Evolutionary conservation across 1,140 invertebrate species (phyloP), one percentile per base, ranked within the genome.

Genomic region (Ridgeia piscesae): DNA sequence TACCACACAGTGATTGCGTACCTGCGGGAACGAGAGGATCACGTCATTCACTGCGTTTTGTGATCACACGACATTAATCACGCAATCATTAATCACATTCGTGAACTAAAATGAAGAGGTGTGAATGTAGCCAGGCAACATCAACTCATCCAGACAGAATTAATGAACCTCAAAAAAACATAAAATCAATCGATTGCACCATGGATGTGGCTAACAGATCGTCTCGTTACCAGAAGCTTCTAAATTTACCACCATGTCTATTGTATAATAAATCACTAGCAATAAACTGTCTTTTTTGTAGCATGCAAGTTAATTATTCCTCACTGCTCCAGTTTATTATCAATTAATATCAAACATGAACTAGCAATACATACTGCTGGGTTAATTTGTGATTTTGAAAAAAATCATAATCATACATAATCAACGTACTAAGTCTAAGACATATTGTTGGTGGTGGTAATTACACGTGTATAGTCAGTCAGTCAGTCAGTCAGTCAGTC

Each of bases 1-100:
- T 99, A 99, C 98, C 98, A 99, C 88, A 99, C 96, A 31, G 98
- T 99, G 89, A 99, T 99, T 11, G 98, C 98, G 96, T 99, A 99
- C 96, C 98, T 98, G 93, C 88, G 94, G 94, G 91, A 90, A 77
- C 58, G 27, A 77, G 58, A 21, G 11, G 17, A 77, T 77, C 58
- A 77, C 58, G 27, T 77, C 6, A 77, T 31, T 31, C 58, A 77
- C 58, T 77, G 58, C 27, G 27, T 31, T 21, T 21, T 17, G 27
- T 21, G 2, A 77, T 77, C 27, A 17, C 58, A 21, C 27, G 2
- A 77, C 17, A 77, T 77, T 42, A 42, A 42, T 42, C 42, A 42
- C 42, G 11, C 27, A 0, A 77, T 21, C 14, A 77, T 77, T 77
- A 77, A 77, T 77, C 4, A 77, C 27, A 77, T 77, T n/a, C n/a